phyloP scores from a whole-genome alignment of 1,140 invertebrate species.

The Lepidurus apus region DNA sequence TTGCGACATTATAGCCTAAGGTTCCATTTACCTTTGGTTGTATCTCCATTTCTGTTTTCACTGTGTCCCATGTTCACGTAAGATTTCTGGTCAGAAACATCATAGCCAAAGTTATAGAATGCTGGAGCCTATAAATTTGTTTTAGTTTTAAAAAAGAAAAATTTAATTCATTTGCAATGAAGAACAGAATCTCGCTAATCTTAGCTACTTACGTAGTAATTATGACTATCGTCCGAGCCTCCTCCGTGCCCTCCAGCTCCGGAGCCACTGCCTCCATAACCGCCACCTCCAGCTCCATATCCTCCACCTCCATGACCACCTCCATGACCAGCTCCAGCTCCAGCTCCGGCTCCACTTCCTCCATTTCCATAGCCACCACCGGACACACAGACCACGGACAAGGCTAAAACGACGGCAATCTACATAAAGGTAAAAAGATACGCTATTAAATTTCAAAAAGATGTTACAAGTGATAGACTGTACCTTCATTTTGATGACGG shows the following conservation, averaged over 20 bases:
- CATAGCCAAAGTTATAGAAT: conserved; percentile 38
- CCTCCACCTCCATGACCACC: too few relatives aligned
- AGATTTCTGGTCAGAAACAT: conserved; percentile 37
- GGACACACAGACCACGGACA: background rate
- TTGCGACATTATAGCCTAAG: background rate
- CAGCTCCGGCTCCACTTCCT: too few relatives aligned
- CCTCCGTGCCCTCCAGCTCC: too few relatives aligned
- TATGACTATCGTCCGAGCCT: background rate
- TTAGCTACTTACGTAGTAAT: background rate
- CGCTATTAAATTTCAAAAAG: background rate
- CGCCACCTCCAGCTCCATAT: too few relatives aligned
- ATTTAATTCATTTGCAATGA: background rate
- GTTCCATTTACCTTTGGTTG: conserved; percentile 36
- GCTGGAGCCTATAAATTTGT: conserved; percentile 27
- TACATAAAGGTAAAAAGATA: background rate
- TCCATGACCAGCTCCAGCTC: too few relatives aligned
- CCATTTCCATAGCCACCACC: background rate
- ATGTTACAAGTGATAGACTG: background rate
- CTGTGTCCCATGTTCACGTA: conserved; percentile 36
- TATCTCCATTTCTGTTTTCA: conserved; percentile 38
- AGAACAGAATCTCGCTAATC: too few relatives aligned
- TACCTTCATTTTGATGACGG: background rate
- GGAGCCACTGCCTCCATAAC: too few relatives aligned
- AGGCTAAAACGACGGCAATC: background rate
- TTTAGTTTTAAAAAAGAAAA: background rate